Evolutionary conservation across 2,888 invertebrate genomes (phyloP).

Genomic region (Ametastegia equiseti): DNA sequence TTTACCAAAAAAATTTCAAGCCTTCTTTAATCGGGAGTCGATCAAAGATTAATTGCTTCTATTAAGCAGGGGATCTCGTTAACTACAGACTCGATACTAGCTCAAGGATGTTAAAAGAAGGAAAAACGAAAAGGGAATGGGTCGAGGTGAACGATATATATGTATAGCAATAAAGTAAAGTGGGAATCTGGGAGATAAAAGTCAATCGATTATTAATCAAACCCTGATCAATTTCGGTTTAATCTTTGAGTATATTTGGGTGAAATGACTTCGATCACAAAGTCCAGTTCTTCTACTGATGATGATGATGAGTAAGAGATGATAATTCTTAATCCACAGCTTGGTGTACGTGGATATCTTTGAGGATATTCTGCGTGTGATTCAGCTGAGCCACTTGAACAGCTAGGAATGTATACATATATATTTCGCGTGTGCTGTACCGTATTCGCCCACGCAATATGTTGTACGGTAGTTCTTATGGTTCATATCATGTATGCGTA

Average conservation of each 20-base stretch:
- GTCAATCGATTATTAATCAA: too few relatives aligned
- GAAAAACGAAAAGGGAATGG: not conserved
- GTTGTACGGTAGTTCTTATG: slow-evolving; percentile 72
- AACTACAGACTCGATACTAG: not conserved
- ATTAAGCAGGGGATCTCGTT: not conserved
- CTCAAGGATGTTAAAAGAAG: not conserved
- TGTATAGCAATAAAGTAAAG: too few relatives aligned
- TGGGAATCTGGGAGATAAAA: too few relatives aligned
- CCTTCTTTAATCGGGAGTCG: not conserved
- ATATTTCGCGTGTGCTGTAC: slow-evolving; percentile 67
- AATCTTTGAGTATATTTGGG: too few relatives aligned
- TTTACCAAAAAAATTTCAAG: not conserved
- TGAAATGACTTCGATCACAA: too few relatives aligned
- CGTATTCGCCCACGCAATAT: slow-evolving; percentile 69
- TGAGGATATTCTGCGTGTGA: not conserved
- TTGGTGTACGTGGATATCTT: not conserved
- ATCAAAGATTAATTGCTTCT: slow-evolving; percentile 14
- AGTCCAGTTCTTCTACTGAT: not conserved
- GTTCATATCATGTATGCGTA: slow-evolving; percentile 46
- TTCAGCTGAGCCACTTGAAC: not conserved
- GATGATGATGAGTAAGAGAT: too few relatives aligned
- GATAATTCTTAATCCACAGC: not conserved
- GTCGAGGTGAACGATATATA: not conserved
- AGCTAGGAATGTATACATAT: slow-evolving; percentile 70
- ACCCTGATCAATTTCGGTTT: too few relatives aligned